phyloP scores from a whole-genome alignment of 1,140 invertebrate genomes.

The Bombyx mandarina region DNA sequence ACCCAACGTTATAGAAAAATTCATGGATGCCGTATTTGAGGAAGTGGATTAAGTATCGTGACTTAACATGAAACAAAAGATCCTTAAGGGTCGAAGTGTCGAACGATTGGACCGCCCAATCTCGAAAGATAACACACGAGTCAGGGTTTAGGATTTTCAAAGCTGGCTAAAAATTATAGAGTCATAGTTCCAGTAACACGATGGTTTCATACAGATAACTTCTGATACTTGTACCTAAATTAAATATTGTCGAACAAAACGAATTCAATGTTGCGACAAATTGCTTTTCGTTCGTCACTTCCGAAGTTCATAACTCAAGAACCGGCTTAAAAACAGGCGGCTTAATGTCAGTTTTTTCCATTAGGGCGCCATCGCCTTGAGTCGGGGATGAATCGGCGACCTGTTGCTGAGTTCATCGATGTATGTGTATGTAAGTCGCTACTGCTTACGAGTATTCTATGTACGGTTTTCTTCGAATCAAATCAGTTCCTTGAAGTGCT shows the following conservation, averaged over 20 bases:
- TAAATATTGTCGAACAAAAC: constrained; percentile 11
- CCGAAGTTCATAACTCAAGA: constrained; percentile 45
- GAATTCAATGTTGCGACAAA: constrained; percentile 36
- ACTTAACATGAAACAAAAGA: too few relatives aligned
- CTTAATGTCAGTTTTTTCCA: constrained; percentile 48
- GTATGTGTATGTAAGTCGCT: constrained; percentile 32
- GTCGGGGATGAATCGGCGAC: constrained; percentile 46
- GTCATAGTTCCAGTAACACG: too few relatives aligned
- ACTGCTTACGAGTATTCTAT: constrained; percentile 22
- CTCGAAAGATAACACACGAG: too few relatives aligned
- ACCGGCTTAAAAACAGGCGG: constrained; percentile 34
- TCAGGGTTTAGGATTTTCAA: too few relatives aligned
- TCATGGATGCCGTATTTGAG: too few relatives aligned
- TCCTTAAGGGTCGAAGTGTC: too few relatives aligned
- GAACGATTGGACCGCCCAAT: too few relatives aligned
- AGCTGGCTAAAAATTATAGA: too few relatives aligned
- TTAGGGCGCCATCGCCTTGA: constrained; percentile 38
- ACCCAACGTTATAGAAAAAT: too few relatives aligned
- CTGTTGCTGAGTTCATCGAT: constrained; percentile 33
- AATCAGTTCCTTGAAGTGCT: neutral
- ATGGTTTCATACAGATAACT: too few relatives aligned
- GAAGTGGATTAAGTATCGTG: too few relatives aligned
- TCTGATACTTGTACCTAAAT: neutral
- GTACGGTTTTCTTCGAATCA: too few relatives aligned
- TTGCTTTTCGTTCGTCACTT: constrained; percentile 31